These are phyloP conservation scores for Steinernema khuongi DNA, from an alignment of 1,140 invertebrate species.

Conservation along the genomic window DNA sequence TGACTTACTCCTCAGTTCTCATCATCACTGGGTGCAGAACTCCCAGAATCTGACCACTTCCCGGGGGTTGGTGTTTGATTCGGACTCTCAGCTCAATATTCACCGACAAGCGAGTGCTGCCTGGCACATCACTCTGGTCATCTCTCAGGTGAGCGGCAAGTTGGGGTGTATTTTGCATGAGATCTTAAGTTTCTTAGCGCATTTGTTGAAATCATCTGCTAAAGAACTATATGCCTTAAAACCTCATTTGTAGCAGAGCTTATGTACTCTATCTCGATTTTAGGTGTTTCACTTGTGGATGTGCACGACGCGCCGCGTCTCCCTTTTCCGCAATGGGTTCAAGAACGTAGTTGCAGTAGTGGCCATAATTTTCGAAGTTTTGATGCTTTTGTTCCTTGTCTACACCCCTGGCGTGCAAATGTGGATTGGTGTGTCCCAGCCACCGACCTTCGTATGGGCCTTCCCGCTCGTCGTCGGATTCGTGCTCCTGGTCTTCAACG, in stretches of 20 bases:
- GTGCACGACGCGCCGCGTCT: slow-evolving; percentile 56
- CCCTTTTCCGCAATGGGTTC: slow-evolving; percentile 56
- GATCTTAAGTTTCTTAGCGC: too few relatives aligned
- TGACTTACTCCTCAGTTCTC: slow-evolving; percentile 50
- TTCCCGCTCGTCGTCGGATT: slow-evolving; percentile 34
- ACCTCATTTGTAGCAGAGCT: too few relatives aligned
- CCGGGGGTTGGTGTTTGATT: slow-evolving; percentile 35
- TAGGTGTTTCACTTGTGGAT: slow-evolving; percentile 56
- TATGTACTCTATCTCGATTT: too few relatives aligned
- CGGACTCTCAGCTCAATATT: slow-evolving; percentile 45
- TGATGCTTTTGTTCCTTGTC: slow-evolving; percentile 54
- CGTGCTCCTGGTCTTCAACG: slow-evolving; percentile 40
- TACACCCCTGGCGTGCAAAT: slow-evolving; percentile 56
- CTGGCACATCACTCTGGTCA: slow-evolving; percentile 56
- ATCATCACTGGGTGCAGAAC: slow-evolving; percentile 46
- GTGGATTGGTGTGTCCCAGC: slow-evolving; percentile 51
- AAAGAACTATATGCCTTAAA: too few relatives aligned
- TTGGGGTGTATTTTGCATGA: background rate
- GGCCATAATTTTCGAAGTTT: slow-evolving; percentile 41
- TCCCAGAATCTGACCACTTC: slow-evolving; percentile 36
- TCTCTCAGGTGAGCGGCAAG: slow-evolving; percentile 30
- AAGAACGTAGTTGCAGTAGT: slow-evolving; percentile 53
- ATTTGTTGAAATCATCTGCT: too few relatives aligned
- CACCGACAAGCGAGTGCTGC: slow-evolving; percentile 52
- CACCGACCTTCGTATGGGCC: slow-evolving; percentile 30